phyloP scores from a whole-genome alignment of 2,113 vertebrate genomes.

The Bolborhynchus lineola region DNA sequence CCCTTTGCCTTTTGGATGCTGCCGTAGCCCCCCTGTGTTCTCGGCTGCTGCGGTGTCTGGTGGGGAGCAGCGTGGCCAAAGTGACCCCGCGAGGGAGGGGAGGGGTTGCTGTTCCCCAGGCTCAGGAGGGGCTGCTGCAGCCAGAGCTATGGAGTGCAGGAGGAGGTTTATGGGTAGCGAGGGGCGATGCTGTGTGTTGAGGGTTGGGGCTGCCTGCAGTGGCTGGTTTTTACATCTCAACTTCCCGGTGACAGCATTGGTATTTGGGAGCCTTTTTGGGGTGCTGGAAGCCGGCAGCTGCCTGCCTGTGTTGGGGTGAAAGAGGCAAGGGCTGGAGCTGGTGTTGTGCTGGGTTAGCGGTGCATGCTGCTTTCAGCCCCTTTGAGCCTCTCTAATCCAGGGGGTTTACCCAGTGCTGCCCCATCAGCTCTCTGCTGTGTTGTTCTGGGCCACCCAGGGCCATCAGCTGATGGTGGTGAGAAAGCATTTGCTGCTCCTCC shows the following conservation, averaged over 20 bases:
- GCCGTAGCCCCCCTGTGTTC: fast-evolving
- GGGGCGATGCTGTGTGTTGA: fast-evolving
- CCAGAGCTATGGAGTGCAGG: fast-evolving
- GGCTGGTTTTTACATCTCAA: background rate
- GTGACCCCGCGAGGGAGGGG: fast-evolving
- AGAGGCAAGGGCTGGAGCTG: background rate
- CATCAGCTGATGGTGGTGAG: background rate
- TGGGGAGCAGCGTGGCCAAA: background rate
- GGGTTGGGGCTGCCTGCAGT: too few species aligned
- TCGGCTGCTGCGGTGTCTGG: background rate
- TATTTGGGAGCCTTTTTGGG: fast-evolving
- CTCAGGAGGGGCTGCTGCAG: background rate
- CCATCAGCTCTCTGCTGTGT: conserved; percentile 13
- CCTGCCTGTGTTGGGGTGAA: background rate
- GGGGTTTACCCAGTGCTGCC: conserved; percentile 12
- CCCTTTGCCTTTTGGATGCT: background rate
- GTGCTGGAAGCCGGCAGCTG: fast-evolving
- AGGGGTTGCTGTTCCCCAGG: background rate
- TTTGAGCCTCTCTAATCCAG: conserved; percentile 24
- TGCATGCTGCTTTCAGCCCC: background rate
- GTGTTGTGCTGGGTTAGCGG: background rate
- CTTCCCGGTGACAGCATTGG: fast-evolving
- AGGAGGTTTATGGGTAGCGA: background rate
- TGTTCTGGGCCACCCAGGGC: background rate
- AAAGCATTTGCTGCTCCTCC: background rate